Conservation (phyloP, 92 coral and sea anemone genomes). For the Diadumene lineata region DNA sequence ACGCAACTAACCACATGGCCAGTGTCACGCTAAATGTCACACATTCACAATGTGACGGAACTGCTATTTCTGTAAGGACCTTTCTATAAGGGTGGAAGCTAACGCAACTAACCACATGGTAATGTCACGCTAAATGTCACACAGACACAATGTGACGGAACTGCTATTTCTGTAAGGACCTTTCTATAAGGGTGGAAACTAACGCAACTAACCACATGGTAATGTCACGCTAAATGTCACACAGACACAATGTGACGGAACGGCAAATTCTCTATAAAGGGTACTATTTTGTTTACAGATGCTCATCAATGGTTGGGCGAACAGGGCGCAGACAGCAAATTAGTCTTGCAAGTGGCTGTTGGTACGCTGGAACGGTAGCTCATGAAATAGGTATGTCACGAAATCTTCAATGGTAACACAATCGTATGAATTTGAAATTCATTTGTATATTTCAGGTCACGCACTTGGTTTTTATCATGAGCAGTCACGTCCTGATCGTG, state of each 20-base stretch:
- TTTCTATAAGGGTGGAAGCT: slow-evolving; percentile 72
- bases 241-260: neutral
- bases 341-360: slow-evolving; percentile 58
- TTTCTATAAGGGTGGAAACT: neutral
- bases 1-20: too few relatives aligned
- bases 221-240: neutral
- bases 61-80: too few relatives aligned
- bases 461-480: slow-evolving; percentile 42
- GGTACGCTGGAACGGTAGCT: slow-evolving; percentile 55
- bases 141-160: neutral
- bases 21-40: too few relatives aligned
- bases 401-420: slow-evolving; percentile 7
- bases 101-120: neutral
- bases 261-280: neutral
- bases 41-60: too few relatives aligned
- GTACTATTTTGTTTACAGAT: slow-evolving; percentile 12
- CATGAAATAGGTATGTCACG: slow-evolving; percentile 63
- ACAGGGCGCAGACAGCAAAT: slow-evolving; percentile 51
- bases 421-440: neutral
- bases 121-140: neutral
- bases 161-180: too few relatives aligned
- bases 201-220: neutral
- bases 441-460: slow-evolving; percentile 14
- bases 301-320: slow-evolving; percentile 68
- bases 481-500: slow-evolving; percentile 44